These are phyloP conservation scores for Perdita meconis DNA, from an alignment of 2,888 invertebrate genomes.

Conservation along the genomic window DNA sequence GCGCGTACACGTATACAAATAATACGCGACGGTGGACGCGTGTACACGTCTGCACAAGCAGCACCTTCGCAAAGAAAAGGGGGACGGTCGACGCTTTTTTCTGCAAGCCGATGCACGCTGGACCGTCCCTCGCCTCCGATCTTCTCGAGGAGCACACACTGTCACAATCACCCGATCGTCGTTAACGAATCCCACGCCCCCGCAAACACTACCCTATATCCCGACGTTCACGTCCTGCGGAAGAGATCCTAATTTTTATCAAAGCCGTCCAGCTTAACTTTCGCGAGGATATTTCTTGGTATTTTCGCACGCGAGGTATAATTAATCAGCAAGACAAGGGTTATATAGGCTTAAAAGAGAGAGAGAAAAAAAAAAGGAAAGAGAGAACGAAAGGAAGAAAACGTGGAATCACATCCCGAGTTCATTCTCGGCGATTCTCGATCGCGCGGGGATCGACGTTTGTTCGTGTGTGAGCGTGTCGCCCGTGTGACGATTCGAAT, in stretches of 20 bases:
- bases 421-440: slow-evolving; percentile 44
- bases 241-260: slow-evolving; percentile 83
- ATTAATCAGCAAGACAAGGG: slow-evolving; percentile 66
- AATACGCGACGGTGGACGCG: background rate
- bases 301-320: slow-evolving; percentile 82
- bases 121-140: slow-evolving; percentile 11
- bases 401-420: slow-evolving; percentile 60
- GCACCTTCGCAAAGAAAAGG: slow-evolving; percentile 31
- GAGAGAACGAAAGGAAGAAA: no score
- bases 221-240: slow-evolving; percentile 79
- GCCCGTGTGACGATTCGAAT: slow-evolving; percentile 46
- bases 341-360: slow-evolving; percentile 72
- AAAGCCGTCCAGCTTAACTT: slow-evolving; percentile 84
- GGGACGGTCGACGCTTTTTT: slow-evolving; percentile 42
- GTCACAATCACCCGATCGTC: slow-evolving; percentile 24
- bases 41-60: slow-evolving; percentile 40
- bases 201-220: slow-evolving; percentile 60
- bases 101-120: slow-evolving; percentile 13
- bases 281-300: slow-evolving; percentile 83
- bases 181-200: slow-evolving; percentile 54
- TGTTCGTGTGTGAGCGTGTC: slow-evolving; percentile 54
- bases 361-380: no score
- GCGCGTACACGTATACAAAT: slow-evolving; percentile 1
- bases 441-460: slow-evolving; percentile 23
- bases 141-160: slow-evolving; percentile 12